Percentiles rank a stretch among this genome's conserved stretches.
phyloP scores from a whole-genome alignment of 2,113 vertebrate genomes.

The Chamaetylas fuelleborni region DNA sequence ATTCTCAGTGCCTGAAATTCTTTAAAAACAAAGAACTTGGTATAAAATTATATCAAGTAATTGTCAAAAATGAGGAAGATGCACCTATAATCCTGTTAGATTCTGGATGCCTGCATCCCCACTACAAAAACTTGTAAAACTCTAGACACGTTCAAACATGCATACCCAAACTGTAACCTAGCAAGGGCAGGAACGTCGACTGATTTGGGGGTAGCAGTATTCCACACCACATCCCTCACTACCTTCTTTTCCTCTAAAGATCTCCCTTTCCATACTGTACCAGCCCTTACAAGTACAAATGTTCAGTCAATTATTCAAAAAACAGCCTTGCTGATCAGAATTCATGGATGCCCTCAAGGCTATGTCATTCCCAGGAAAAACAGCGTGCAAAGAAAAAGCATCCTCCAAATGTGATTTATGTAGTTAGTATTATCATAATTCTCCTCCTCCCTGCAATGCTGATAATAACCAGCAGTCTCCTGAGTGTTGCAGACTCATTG shows the following conservation, averaged over 20 bases:
- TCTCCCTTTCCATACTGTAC: not conserved
- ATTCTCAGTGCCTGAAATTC: conserved; percentile 65
- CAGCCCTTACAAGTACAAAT: conserved; percentile 18
- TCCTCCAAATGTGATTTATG: not conserved
- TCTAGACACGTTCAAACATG: conserved; percentile 20
- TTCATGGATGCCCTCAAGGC: conserved; percentile 19
- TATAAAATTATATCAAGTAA: conserved; percentile 75
- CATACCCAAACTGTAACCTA: not conserved
- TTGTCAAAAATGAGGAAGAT: conserved; percentile 72
- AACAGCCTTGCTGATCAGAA: conserved; percentile 34
- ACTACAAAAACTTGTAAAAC: conserved; percentile 68
- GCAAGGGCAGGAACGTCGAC: conserved; percentile 35
- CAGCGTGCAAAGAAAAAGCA: conserved; percentile 12
- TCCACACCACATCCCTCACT: conserved; percentile 6
- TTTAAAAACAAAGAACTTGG: conserved; percentile 75
- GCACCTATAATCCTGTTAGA: conserved; percentile 49
- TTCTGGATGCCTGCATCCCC: conserved; percentile 78
- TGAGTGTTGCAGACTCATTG: conserved; percentile 26
- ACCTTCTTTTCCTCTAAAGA: not conserved
- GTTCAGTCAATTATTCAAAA: conserved; percentile 27
- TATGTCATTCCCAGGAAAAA: conserved; percentile 13
- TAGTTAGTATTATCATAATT: not conserved
- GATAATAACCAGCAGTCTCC: conserved; percentile 32
- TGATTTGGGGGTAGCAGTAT: not conserved
- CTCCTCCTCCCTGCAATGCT: conserved; percentile 6